Evolutionary conservation across 2,113 vertebrate genomes (phyloP).

Genomic region (Semnornis frantzii): DNA sequence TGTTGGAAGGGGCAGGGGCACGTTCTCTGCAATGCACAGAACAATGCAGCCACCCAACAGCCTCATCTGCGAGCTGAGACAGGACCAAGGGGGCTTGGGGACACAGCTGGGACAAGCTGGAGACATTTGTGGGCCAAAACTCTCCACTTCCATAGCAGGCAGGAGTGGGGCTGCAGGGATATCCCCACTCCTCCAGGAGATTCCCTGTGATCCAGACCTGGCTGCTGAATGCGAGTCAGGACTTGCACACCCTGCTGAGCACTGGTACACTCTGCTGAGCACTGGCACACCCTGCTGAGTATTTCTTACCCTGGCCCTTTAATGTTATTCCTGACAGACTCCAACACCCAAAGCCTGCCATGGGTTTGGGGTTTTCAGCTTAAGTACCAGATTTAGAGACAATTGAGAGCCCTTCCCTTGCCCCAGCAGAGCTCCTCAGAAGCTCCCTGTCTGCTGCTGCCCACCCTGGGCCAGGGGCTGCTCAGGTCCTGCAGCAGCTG

Average conservation of each 20-base stretch:
- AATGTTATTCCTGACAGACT: not conserved
- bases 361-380: not conserved
- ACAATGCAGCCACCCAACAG: not conserved
- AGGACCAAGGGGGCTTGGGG: not conserved
- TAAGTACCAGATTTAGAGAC: not conserved
- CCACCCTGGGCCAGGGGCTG: rapidly evolving
- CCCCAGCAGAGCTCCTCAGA: not conserved
- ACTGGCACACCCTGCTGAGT: no score
- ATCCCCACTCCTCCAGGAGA: not conserved
- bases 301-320: not conserved
- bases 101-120: not conserved
- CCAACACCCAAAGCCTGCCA: not conserved
- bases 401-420: not conserved
- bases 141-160: not conserved
- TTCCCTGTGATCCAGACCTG: not conserved
- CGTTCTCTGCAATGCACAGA: no score
- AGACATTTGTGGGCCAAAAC: not conserved
- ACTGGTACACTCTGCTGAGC: no score
- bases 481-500: rapidly evolving
- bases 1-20: no score
- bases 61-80: not conserved
- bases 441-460: not conserved
- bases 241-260: not conserved
- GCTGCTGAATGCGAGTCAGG: not conserved
- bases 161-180: not conserved